Evolutionary conservation across 2,797 vertebrate genomes (phyloP), one percentile per base, ranked within the genome.

Genomic region (Toxotes lorentzi): DNA sequence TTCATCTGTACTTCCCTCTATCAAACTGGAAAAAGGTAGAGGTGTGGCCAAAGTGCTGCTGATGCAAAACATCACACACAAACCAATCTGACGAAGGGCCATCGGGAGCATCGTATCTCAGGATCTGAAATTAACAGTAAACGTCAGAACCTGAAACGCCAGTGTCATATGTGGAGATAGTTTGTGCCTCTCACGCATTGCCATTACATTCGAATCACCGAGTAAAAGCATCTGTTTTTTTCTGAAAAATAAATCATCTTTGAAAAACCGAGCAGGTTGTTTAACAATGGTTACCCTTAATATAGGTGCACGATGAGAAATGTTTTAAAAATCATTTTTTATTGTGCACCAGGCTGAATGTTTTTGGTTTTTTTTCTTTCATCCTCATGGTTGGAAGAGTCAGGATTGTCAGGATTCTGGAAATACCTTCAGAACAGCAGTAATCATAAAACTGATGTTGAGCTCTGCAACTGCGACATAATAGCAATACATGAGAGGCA

Each of bases 1-100:
- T 0, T 88, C 90, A 0, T 96, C 96, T 23, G 96, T 94, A 0
- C 97, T 99, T 87, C 96, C 96, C 40, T 90, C 96, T 0, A 61
- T 0, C 21, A 69, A n/a, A 32, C 84, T 74, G 64, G 81, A 81
- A 41, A 87, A 59, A 56, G 66, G 65, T 5, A 89, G 17, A 7
- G 92, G 90, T n/a, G 89, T 89, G 76, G 92, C 90, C 60, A 72
- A 38, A 61, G 70, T 74, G 58, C 84, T 51, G 80, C 75, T 48
- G 79, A 86, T 68, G 81, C 81, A 78, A 30, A 93, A 58, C 48
- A 77, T 30, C 41, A 83, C 53, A 14, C 78, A 86, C 72, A 92
- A 73, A 41, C 81, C 60, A 10, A 87, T 56, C 62, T 83, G 70
- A 72, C 24, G 82, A 62, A 85, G 76, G 60, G 84, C 75, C 81